phyloP scores from a whole-genome alignment of 2,797 vertebrate genomes.

The Micromesistius poutassou region DNA sequence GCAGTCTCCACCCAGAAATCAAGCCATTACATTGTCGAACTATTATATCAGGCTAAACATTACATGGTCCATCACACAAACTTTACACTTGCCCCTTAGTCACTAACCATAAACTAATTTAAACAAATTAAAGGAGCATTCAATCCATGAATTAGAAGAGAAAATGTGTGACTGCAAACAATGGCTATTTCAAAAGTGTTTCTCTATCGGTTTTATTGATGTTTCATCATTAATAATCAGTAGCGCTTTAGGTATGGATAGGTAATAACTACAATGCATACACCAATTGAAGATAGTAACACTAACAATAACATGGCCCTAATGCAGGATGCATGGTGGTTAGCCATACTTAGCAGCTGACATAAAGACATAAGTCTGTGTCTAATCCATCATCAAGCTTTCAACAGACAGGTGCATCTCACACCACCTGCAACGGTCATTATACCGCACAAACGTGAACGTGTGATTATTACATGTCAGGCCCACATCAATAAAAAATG shows the following conservation, averaged over 20 bases:
- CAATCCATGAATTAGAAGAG: not conserved
- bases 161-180: not conserved
- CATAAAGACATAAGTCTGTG: not conserved
- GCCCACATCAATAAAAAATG: constrained; percentile 8
- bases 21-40: too few relatives aligned
- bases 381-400: not conserved
- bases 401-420: not conserved
- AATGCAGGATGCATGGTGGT: not conserved
- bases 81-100: not conserved
- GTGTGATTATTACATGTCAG: not conserved
- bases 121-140: not conserved
- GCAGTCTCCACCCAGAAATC: too few relatives aligned
- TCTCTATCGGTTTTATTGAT: not conserved
- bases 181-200: not conserved
- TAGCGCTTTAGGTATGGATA: not conserved
- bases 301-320: not conserved
- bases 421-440: not conserved
- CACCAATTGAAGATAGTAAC: not conserved
- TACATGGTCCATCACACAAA: not conserved
- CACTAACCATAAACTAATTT: not conserved
- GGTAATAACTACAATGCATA: not conserved
- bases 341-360: not conserved
- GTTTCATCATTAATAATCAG: not conserved
- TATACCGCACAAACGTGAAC: not conserved
- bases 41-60: not conserved